Evolutionary conservation across 2,888 invertebrate genomes (phyloP).

Genomic region (Ophion obscuratus): DNA sequence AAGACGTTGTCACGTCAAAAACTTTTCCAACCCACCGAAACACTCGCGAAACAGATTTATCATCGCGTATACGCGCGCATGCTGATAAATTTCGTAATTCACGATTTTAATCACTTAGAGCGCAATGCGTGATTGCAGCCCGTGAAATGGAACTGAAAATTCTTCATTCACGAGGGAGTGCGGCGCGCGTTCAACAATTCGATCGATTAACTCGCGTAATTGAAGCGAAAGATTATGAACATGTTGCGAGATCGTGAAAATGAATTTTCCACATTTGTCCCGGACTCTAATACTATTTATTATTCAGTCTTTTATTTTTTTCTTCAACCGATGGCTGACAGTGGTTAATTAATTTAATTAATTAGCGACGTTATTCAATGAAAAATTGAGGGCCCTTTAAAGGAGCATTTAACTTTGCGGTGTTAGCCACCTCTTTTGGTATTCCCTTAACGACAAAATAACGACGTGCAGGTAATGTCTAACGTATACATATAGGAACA

Average conservation of each 20-base stretch:
- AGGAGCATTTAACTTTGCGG: not conserved
- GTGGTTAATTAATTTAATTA: not conserved
- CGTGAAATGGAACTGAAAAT: not conserved
- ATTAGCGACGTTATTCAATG: not conserved
- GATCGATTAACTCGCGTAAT: conserved; percentile 6
- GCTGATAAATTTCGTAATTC: conserved; percentile 12
- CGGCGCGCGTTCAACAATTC: not conserved
- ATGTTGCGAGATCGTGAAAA: conserved; percentile 1
- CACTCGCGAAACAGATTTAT: not conserved
- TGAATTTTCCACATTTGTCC: not conserved
- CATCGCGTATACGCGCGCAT: not conserved
- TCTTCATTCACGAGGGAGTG: no score
- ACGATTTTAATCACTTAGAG: conserved; percentile 22
- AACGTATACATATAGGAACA: not conserved
- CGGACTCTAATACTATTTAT: not conserved
- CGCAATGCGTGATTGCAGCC: not conserved
- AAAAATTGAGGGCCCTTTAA: not conserved
- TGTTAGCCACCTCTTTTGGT: not conserved
- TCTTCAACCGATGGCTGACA: not conserved
- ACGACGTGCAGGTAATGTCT: not conserved
- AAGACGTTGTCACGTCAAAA: no score
- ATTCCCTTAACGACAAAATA: not conserved
- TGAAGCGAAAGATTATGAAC: conserved; percentile 1
- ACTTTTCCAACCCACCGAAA: not conserved
- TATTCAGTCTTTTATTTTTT: not conserved